These are phyloP conservation scores for Setophaga petechia DNA, from an alignment of 2,113 vertebrate species.

Conservation along the genomic window DNA sequence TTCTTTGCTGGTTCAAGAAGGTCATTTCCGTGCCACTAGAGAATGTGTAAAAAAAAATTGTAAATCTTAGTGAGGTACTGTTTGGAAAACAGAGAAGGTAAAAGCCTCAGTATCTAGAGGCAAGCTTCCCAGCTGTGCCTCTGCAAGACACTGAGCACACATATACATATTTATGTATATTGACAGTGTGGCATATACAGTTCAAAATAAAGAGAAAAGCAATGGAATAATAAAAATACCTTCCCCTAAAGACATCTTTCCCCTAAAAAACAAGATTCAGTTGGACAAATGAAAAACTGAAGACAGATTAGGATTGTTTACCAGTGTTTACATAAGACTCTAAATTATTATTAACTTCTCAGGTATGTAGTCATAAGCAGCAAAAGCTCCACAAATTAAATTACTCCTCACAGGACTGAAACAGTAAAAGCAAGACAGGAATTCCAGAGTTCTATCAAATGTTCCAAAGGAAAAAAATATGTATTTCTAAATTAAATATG, in stretches of 20 bases:
- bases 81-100: background rate
- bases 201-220: background rate
- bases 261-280: background rate
- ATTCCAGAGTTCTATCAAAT: background rate
- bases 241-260: background rate
- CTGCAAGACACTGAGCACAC: background rate
- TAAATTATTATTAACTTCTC: background rate
- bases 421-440: background rate
- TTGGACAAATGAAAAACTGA: background rate
- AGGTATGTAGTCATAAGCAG: background rate
- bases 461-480: background rate
- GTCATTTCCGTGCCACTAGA: background rate
- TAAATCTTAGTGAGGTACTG: background rate
- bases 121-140: background rate
- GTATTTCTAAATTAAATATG: constrained; percentile 5
- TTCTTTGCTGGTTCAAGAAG: background rate
- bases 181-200: background rate
- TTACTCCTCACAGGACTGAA: background rate
- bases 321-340: background rate
- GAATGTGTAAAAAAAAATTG: background rate
- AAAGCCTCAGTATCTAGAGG: background rate
- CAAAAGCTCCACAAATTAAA: background rate
- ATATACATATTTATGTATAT: background rate
- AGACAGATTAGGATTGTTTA: background rate
- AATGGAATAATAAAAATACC: background rate